Evolutionary conservation across 2,113 vertebrate species (phyloP).

Genomic region (Rattus rattus): DNA sequence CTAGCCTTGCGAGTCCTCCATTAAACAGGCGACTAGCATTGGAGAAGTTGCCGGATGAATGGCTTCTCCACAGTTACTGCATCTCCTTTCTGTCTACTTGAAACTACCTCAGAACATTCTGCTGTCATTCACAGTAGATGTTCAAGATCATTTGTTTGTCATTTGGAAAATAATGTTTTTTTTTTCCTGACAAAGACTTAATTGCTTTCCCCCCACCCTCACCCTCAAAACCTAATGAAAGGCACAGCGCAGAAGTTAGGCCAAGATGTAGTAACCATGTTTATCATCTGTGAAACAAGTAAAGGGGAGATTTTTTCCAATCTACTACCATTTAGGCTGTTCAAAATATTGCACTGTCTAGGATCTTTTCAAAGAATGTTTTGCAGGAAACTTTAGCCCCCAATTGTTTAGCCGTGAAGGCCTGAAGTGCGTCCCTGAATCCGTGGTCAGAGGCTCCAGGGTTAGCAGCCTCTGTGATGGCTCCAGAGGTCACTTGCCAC

Average conservation of each 20-base stretch:
- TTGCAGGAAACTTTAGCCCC: background rate
- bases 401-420: background rate
- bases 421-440: background rate
- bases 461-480: background rate
- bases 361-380: background rate
- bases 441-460: accelerated
- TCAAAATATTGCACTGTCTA: background rate
- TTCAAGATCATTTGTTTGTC: background rate
- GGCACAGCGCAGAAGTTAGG: background rate
- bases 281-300: background rate
- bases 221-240: background rate
- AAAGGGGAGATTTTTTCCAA: background rate
- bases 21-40: background rate
- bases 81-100: background rate
- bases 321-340: background rate
- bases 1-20: background rate
- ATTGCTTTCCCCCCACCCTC: background rate
- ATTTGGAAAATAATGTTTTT: background rate
- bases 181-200: background rate
- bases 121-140: background rate
- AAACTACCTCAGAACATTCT: no score
- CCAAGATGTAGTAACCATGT: no score
- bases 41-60: background rate
- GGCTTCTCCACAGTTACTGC: background rate
- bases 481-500: background rate